phyloP scores from a whole-genome alignment of 2,113 vertebrate species.

The Grammomys dolichurus region DNA sequence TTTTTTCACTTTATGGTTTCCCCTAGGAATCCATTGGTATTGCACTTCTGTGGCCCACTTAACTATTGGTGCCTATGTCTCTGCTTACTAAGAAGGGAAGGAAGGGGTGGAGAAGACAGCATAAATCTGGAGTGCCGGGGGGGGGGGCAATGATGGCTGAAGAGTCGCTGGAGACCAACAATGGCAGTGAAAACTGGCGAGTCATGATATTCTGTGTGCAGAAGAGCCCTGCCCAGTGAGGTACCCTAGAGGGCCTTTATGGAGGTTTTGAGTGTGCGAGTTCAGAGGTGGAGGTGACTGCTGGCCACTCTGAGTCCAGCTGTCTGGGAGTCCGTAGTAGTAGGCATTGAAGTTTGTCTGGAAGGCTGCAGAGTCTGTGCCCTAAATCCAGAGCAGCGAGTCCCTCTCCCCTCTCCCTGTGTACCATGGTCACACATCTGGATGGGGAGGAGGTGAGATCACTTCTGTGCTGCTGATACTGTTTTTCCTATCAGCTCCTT shows the following conservation, averaged over 20 bases:
- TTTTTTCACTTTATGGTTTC: conserved; percentile 20
- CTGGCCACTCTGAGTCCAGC: not conserved
- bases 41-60: not conserved
- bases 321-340: not conserved
- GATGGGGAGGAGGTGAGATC: not conserved
- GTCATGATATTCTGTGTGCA: not conserved
- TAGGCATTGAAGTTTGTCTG: not conserved
- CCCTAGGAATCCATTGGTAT: not conserved
- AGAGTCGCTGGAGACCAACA: not conserved
- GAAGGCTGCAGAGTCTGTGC: not conserved
- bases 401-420: not conserved
- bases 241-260: not conserved
- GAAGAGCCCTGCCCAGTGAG: not conserved
- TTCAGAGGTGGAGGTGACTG: not conserved
- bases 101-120: too few species aligned
- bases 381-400: not conserved
- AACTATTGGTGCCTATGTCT: not conserved
- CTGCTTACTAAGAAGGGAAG: not conserved
- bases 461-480: not conserved
- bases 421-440: not conserved
- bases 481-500: not conserved
- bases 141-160: not conserved
- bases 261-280: not conserved
- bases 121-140: not conserved
- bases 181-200: not conserved